Base-by-base conservation (phyloP, 2,797 vertebrate species). In the Helostoma temminkii region DNA sequence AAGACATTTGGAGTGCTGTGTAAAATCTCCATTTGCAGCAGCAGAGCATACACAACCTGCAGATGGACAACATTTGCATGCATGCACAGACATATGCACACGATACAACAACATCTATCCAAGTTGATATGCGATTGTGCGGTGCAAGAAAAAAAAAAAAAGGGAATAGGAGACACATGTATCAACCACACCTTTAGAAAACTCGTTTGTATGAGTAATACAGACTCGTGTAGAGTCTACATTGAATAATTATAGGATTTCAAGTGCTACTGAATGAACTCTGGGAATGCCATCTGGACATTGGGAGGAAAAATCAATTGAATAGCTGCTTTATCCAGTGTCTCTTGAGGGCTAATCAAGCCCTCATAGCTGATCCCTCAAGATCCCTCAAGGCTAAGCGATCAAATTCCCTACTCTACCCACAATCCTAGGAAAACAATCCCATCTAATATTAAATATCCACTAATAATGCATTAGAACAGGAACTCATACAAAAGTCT, bases 321-420 rank as follows among this genome's bases (percentile, higher is more conserved):
- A 74, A 80, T 28, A 79, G 75, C 81, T 82, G 80, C 85, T 80
- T 82, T 52, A 82, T 88, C 71, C 65, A 70, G 43, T 1, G 58
- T 85, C 91, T 84, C 88, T 37, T 28, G 86, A 80, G 81, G 74
- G 66, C 81, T 81, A 86, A 93, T 90, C 89, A 88, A 82, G 85
- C 32, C 55, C 72, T 87, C 74, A 63, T 54, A 83, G 76, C 68
- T 71, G 76, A 76, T 80, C 73, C 74, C 53, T 74, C 46, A 41
- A 61, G 74, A 72, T 74, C 58, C 77, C 66, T 85, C 89, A 90
- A 89, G 86, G 86, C 73, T 81, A 65, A 48, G 43, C n/a, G 84
- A 61, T 80, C 21, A 61, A 66, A 87, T 80, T 85, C 82, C 67
- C 71, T 37, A 25, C 39, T 53, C 73, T 66, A 77, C 49, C 55